These are phyloP conservation scores for Zele albiditarsus DNA, from an alignment of 2,888 invertebrate species.

Conservation along the genomic window DNA sequence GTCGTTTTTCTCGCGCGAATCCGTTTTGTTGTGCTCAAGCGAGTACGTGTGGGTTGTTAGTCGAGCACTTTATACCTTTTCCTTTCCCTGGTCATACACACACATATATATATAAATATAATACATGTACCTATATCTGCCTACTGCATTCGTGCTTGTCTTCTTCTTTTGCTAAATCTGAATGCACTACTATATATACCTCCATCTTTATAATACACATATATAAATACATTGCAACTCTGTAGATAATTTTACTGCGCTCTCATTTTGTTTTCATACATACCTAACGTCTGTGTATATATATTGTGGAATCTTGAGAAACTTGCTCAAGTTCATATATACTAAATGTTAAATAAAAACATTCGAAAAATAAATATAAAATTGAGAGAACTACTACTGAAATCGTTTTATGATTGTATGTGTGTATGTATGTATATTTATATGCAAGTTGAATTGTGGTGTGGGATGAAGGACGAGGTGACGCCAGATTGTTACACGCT, in stretches of 20 bases:
- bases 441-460: constrained; percentile 20
- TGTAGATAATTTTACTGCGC: not conserved
- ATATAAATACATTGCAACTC: not conserved
- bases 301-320: not conserved
- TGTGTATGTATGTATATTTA: constrained; percentile 7
- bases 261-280: not conserved
- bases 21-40: constrained; percentile 22
- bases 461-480: constrained; percentile 55
- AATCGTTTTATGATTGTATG: not conserved
- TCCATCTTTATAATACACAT: not conserved
- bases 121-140: constrained; percentile 17
- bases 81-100: constrained; percentile 27
- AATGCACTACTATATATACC: not conserved
- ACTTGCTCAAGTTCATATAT: constrained; percentile 15
- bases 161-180: constrained; percentile 4
- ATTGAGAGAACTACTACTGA: constrained; percentile 33
- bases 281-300: no score
- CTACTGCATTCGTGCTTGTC: constrained; percentile 28
- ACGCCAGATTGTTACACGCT: constrained; percentile 56
- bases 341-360: constrained; percentile 25
- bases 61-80: constrained; percentile 67
- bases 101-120: not conserved
- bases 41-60: constrained; percentile 70
- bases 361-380: constrained; percentile 19
- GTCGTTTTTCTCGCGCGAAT: constrained; percentile 1